Percentiles rank a stretch among this genome's conserved stretches.
phyloP scores from a whole-genome alignment of 2,797 vertebrate species.

The Galagoides demidoff region DNA sequence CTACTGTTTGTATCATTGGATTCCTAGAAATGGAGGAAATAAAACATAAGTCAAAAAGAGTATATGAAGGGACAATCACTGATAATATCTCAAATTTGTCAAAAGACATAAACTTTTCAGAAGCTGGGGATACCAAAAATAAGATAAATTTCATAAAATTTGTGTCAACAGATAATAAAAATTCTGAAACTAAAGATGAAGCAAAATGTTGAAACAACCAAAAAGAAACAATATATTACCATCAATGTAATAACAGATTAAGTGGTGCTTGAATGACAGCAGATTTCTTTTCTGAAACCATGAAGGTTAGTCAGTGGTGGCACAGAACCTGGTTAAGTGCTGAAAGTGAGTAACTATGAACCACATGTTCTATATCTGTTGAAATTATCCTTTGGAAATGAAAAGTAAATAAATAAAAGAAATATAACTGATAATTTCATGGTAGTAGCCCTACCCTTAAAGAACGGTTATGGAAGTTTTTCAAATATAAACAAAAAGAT shows the following conservation, averaged over 20 bases:
- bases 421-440: background rate
- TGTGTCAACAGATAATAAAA: background rate
- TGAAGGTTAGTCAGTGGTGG: background rate
- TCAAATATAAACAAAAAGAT: background rate
- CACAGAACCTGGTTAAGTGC: background rate
- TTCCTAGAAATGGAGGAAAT: background rate
- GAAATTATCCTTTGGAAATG: background rate
- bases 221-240: background rate
- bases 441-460: background rate
- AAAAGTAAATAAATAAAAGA: background rate
- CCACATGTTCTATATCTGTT: background rate
- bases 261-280: background rate
- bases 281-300: background rate
- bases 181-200: background rate
- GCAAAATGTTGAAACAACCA: background rate
- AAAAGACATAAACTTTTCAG: background rate
- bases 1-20: background rate
- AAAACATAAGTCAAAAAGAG: background rate
- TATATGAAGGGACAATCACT: background rate
- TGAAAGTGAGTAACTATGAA: background rate
- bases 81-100: background rate
- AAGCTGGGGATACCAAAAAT: background rate
- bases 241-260: background rate
- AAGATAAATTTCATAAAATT: background rate
- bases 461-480: background rate